Evolutionary conservation across 2,113 vertebrate species (phyloP), one percentile per base, ranked within the genome.

Genomic region (Odocoileus hemionus): DNA sequence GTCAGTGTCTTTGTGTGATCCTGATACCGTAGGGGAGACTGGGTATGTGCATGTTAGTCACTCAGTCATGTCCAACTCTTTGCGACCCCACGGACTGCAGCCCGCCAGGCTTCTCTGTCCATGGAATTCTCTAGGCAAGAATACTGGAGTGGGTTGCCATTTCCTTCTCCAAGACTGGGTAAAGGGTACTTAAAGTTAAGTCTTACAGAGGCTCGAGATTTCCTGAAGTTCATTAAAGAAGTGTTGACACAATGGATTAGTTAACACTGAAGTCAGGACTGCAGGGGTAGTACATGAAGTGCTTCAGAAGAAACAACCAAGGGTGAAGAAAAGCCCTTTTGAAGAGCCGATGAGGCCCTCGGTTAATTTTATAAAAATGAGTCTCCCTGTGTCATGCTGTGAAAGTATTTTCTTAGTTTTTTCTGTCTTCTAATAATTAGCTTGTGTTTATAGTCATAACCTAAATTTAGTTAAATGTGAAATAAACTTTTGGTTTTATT

Each of bases 391-490:
- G 45, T 52, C 21, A 14, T 95, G n/a, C 82, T 93, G 1, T 95
- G 36, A 84, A 91, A 58, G 19, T 52, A 23, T 11, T 43, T 67
- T 76, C 52, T 86, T 55, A 7, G 3, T 61, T 57, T 82, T 89
- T 82, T 90, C 17, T 58, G 93, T 92, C 52, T 91, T 86, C 26
- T 96, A 36, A 89, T 84, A 85, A 36, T 64, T 64, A 80, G 60
- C 60, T 83, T 95, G 54, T 93, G 28, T 26, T 92, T 93, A 58
- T 96, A 83, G 70, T 82, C 14, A 19, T 93, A 94, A 67, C 64
- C 28, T 96, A 78, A 91, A 79, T 91, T 95, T 78, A 87, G 43
- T 76, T 88, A 91, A 87, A 15, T 91, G 10, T 88, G 47, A 93
- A 96, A 67, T 50, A 86, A 78, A 57, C 43, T 54, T 92, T 85